phyloP scores from a whole-genome alignment of 2,113 vertebrate species.

The Phasianus colchicus region DNA sequence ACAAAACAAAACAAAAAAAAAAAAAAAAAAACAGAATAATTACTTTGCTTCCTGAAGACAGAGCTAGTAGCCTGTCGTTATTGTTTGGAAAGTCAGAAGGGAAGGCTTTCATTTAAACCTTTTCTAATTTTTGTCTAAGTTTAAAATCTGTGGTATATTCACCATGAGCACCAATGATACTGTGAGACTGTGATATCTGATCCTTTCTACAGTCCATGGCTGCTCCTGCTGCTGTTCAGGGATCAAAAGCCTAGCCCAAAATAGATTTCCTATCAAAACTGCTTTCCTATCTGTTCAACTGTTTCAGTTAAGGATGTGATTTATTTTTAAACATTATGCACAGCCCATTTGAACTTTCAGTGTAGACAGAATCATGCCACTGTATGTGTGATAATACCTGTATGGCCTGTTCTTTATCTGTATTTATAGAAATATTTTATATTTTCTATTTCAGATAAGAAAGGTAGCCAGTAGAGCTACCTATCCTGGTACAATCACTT shows the following conservation, averaged over 20 bases:
- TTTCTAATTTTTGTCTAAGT: background rate
- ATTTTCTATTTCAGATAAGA: too few species aligned
- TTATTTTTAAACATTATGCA: conserved; percentile 34
- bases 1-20: too few species aligned
- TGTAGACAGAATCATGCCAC: background rate
- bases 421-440: background rate
- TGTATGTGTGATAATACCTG: background rate
- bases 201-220: background rate
- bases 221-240: background rate
- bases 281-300: conserved; percentile 8
- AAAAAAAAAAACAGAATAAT: background rate
- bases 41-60: background rate
- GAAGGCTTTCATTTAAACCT: background rate
- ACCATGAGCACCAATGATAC: background rate
- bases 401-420: background rate
- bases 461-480: background rate
- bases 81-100: background rate
- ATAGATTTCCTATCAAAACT: conserved; percentile 24
- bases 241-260: background rate
- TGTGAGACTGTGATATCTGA: background rate
- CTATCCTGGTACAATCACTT: background rate
- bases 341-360: background rate
- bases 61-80: background rate
- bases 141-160: background rate
- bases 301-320: background rate